Conservation (phyloP, 2,113 vertebrate genomes). For the Choloepus hoffmanni region DNA sequence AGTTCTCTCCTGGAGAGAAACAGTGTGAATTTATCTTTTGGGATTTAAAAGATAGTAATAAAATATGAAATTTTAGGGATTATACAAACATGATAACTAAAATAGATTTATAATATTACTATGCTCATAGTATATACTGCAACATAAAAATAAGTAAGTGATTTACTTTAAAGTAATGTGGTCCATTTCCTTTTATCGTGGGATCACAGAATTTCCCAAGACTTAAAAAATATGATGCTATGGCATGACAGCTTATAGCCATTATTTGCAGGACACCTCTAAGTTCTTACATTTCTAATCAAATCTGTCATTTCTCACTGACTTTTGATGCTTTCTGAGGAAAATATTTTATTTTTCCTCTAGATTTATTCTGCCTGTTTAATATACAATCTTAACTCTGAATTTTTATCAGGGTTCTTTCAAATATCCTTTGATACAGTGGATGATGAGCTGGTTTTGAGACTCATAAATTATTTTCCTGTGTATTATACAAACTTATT, state of each 20-base stretch:
- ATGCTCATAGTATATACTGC: neutral
- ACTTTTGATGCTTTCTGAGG: constrained; percentile 26
- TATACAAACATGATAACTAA: constrained; percentile 48
- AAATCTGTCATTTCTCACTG: neutral
- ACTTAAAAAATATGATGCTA: neutral
- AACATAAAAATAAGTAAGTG: neutral
- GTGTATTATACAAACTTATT: neutral
- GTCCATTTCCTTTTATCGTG: constrained; percentile 46
- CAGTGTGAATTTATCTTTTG: neutral
- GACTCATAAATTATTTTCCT: neutral
- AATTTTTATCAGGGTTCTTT: constrained; percentile 51
- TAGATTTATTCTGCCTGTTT: constrained; percentile 40
- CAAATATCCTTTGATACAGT: neutral
- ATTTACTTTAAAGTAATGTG: constrained; percentile 36
- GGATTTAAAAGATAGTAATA: neutral
- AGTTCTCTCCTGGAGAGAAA: neutral
- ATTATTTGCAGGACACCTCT: neutral
- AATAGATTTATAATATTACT: constrained; percentile 2
- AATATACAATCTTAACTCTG: neutral
- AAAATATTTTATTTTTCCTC: neutral
- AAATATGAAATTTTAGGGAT: constrained; percentile 4
- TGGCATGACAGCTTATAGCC: neutral
- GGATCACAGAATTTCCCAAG: constrained; percentile 15
- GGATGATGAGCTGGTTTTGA: neutral
- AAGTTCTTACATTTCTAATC: constrained; percentile 33